Base-by-base conservation (phyloP, 2,888 invertebrate genomes). In the Lithophane socia region DNA sequence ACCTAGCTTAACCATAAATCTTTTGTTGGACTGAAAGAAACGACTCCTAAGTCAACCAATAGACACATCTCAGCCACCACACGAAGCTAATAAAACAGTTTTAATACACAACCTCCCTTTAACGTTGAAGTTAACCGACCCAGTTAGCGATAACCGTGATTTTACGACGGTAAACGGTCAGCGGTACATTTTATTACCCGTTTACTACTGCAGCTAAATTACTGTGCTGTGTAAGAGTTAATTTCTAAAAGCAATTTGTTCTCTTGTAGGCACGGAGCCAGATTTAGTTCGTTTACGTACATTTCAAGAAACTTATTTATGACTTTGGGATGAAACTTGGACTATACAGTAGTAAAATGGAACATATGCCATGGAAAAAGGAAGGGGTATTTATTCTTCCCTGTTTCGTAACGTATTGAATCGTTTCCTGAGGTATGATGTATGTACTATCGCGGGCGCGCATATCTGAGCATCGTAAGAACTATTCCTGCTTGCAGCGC, bases 131-230 rank as follows among this genome's bases (percentile, higher is more conserved):
- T 73, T 81, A 84, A 77, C 84, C 73, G 65, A 71, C 58, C n/a
- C 69, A 75, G 86, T 80, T 73, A 79, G 75, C 61, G 77, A 69
- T 79, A 77, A 82, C 87, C 42, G 77, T 82, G 79, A 82, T 82
- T 86, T 86, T 82, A 86, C 87, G 86, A 86, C 58, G 71, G 73
- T 73, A 42, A 86, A 73, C 75, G 87, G 87, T 84, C 87, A 87
- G 78, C 42, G 58, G 74, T 75, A 79, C 73, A 73, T 56, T 86
- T 86, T 84, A 86, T 81, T 67, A 77, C 79, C 44, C 58, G 75
- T 86, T 84, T 79, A 82, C 73, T 58, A 52, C 73, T 61, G 77
- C 69, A 64, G 60, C 71, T n/a, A 75, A 82, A 86, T 77, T 73
- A 79, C 77, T 75, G 72, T 42, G 16, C 56, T 37, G 13, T 76